These are phyloP conservation scores for Aleiodes sp. DNA, from an alignment of 1,140 invertebrate genomes.

Conservation along the genomic window DNA sequence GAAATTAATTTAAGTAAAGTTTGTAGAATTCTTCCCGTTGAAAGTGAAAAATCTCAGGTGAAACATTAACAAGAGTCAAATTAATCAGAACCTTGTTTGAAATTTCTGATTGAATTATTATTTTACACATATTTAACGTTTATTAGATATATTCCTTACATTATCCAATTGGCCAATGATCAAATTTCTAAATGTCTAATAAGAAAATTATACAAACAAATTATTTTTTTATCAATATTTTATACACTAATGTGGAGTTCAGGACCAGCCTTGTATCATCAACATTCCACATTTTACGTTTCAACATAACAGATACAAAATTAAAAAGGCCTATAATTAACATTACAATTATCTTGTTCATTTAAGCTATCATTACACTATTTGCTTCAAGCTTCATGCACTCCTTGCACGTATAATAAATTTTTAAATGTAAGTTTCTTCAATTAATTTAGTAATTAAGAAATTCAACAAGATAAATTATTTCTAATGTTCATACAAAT, in stretches of 20 bases:
- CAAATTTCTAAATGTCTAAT: not conserved
- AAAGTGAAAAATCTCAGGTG: too few species aligned
- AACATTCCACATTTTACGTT: not conserved
- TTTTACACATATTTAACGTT: constrained; percentile 2
- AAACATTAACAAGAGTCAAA: too few species aligned
- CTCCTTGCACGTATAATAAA: too few species aligned
- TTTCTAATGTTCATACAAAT: too few species aligned
- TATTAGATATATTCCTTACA: not conserved
- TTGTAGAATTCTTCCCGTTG: not conserved
- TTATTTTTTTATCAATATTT: not conserved
- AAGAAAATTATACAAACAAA: constrained; percentile 9
- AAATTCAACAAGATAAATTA: too few species aligned
- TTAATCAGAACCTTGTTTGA: too few species aligned
- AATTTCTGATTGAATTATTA: not conserved
- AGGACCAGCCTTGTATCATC: constrained; percentile 19
- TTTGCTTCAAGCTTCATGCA: not conserved
- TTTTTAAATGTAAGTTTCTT: too few species aligned
- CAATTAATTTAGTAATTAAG: too few species aligned
- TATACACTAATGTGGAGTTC: not conserved
- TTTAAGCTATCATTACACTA: not conserved
- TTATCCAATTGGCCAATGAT: not conserved
- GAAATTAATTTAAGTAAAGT: too few species aligned
- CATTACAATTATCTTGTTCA: not conserved
- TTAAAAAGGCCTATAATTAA: not conserved
- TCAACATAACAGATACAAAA: not conserved